phyloP scores from a whole-genome alignment of 2,797 vertebrate genomes.

The Acridotheres tristis region DNA sequence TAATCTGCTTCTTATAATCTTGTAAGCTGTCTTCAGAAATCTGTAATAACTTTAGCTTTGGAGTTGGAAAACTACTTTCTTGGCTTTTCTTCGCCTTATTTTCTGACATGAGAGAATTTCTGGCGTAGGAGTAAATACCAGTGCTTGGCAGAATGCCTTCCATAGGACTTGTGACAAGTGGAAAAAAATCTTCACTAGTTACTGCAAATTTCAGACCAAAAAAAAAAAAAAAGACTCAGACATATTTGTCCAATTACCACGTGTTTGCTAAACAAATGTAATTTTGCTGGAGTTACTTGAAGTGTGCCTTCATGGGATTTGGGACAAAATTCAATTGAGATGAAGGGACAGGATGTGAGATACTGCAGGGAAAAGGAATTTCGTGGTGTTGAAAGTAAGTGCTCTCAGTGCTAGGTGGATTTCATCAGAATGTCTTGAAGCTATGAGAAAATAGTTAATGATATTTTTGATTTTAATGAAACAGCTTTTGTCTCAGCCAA shows the following conservation, averaged over 20 bases:
- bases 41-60: not conserved
- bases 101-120: not conserved
- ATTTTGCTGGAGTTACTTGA: not conserved
- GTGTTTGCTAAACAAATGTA: not conserved
- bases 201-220: not conserved
- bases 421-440: not conserved
- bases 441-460: not conserved
- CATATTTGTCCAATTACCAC: not conserved
- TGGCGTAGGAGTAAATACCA: not conserved
- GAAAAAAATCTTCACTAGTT: not conserved
- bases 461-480: not conserved
- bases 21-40: not conserved
- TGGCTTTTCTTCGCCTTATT: not conserved
- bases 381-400: not conserved
- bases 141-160: not conserved
- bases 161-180: not conserved
- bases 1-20: not conserved
- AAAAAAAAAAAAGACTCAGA: not conserved
- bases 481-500: not conserved
- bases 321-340: not conserved
- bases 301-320: not conserved
- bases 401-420: not conserved
- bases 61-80: not conserved
- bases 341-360: not conserved
- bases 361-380: too few relatives aligned